A percentile compares a stretch with the other conserved stretches of the same genome.
Conservation (phyloP, 2,113 vertebrate genomes). For the Elaphurus davidianus region DNA sequence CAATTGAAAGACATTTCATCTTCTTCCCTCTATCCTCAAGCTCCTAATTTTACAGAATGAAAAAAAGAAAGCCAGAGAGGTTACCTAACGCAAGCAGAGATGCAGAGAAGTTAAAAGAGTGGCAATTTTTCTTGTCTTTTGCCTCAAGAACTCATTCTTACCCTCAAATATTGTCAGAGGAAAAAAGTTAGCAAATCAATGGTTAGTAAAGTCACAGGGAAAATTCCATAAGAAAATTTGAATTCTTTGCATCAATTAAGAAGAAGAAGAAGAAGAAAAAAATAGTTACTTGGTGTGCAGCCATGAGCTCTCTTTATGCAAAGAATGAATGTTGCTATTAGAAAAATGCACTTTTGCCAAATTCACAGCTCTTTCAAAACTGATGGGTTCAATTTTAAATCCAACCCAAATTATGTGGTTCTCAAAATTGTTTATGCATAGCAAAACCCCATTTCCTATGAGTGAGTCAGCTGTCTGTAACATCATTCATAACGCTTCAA, state of each 20-base stretch:
- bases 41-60: background rate
- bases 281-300: background rate
- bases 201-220: background rate
- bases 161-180: background rate
- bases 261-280: background rate
- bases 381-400: constrained; percentile 53
- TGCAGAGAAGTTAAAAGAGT: background rate
- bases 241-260: background rate
- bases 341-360: constrained; percentile 31
- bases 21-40: background rate
- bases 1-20: background rate
- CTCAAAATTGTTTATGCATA: constrained; percentile 32
- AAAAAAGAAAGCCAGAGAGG: background rate
- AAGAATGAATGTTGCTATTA: constrained; percentile 29
- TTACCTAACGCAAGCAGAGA: background rate
- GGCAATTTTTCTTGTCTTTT: background rate
- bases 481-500: constrained; percentile 22
- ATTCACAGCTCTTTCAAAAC: constrained; percentile 17
- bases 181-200: background rate
- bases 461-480: constrained; percentile 50
- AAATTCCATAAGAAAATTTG: constrained; percentile 22
- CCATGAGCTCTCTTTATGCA: background rate
- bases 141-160: background rate
- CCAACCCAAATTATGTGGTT: constrained; percentile 5
- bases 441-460: constrained; percentile 39